Percentiles rank a stretch among this genome's conserved stretches.
Evolutionary conservation across 1,140 invertebrate genomes (phyloP).

Genomic region (Bicyclus anynana): DNA sequence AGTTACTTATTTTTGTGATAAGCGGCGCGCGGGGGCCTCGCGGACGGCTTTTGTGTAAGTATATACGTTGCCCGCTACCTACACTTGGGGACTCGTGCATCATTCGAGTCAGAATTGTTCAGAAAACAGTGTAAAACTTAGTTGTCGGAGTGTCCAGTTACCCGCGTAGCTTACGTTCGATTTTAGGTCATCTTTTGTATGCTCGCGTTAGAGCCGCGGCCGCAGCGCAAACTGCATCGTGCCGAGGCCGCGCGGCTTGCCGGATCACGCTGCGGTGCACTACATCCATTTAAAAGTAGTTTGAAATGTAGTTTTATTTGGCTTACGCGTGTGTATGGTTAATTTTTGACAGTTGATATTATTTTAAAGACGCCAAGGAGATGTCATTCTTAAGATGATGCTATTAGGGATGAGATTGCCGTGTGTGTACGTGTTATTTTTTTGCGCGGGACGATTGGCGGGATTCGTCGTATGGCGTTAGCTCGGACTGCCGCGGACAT

Average conservation of each 20-base stretch:
- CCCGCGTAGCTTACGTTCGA: slow-evolving; percentile 61
- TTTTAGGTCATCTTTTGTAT: slow-evolving; percentile 76
- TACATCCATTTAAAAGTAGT: slow-evolving; percentile 67
- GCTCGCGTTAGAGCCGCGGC: slow-evolving; percentile 59
- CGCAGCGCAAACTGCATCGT: slow-evolving; percentile 66
- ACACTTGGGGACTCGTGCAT: slow-evolving; percentile 39
- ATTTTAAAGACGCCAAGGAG: slow-evolving; percentile 44
- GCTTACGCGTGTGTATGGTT: slow-evolving; percentile 71
- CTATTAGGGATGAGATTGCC: slow-evolving; percentile 56
- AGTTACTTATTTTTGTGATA: slow-evolving; percentile 78
- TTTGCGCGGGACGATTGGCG: slow-evolving; percentile 73
- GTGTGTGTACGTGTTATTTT: slow-evolving; percentile 56
- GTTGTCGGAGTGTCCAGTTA: slow-evolving; percentile 43
- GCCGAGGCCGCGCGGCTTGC: slow-evolving; percentile 69
- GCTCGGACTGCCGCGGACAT: slow-evolving; percentile 44
- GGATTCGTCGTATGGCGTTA: slow-evolving; percentile 46
- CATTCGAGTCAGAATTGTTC: slow-evolving; percentile 56
- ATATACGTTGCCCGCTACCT: slow-evolving; percentile 45
- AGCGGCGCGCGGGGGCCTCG: slow-evolving; percentile 69
- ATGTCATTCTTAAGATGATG: slow-evolving; percentile 54
- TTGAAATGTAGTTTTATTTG: slow-evolving; percentile 71
- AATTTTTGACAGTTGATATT: slow-evolving; percentile 77
- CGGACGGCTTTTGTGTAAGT: slow-evolving; percentile 71
- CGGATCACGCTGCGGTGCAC: slow-evolving; percentile 60
- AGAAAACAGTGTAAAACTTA: slow-evolving; percentile 65